phyloP scores from a whole-genome alignment of 2,113 vertebrate species.

The Rhynchomys soricoides region DNA sequence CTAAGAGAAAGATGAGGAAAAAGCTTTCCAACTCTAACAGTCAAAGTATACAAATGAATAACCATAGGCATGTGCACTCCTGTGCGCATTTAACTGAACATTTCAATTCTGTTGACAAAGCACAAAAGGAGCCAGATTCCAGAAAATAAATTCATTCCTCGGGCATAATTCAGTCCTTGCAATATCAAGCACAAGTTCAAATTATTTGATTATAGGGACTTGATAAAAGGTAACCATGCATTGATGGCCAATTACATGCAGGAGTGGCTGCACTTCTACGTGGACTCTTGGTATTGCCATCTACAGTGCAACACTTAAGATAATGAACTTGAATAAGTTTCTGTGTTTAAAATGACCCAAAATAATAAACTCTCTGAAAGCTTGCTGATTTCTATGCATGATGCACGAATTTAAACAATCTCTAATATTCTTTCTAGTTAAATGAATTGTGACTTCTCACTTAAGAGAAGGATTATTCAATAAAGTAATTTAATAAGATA shows the following conservation, averaged over 20 bases:
- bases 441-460: constrained; percentile 10
- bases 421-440: background rate
- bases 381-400: background rate
- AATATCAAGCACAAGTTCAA: constrained; percentile 40
- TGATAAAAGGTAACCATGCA: background rate
- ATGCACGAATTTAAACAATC: background rate
- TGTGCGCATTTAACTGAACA: constrained; percentile 7
- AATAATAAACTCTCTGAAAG: background rate
- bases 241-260: background rate
- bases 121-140: constrained; percentile 54
- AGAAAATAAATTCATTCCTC: constrained; percentile 65
- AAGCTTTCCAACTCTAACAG: constrained; percentile 54
- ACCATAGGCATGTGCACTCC: background rate
- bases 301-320: background rate
- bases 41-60: constrained; percentile 60
- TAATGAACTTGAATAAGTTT: background rate
- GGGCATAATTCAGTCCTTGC: constrained; percentile 1
- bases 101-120: constrained; percentile 71
- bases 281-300: background rate
- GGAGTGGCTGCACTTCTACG: background rate
- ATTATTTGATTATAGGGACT: constrained; percentile 60
- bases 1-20: background rate
- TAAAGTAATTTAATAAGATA: background rate
- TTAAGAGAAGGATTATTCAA: constrained; percentile 7
- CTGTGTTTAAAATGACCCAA: background rate